Conservation (phyloP, 2,888 invertebrate genomes). For the Orthosia cruda region DNA sequence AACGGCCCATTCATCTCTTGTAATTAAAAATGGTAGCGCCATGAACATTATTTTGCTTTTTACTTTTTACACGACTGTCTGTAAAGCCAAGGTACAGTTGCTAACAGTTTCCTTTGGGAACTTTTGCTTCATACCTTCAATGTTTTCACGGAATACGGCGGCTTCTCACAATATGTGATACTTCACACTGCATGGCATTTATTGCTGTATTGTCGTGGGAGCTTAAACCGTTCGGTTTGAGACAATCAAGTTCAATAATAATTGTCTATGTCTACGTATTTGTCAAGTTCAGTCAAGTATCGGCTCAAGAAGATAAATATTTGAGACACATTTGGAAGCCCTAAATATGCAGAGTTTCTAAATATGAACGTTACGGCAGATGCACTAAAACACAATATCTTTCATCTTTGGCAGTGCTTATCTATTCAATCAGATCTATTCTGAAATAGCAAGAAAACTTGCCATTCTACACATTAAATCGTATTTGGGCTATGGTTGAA, state of each 20-base stretch:
- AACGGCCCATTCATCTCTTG: slow-evolving; percentile 56
- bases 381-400: not conserved
- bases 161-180: slow-evolving; percentile 55
- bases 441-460: not conserved
- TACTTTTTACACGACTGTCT: slow-evolving; percentile 51
- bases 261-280: slow-evolving; percentile 7
- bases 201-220: slow-evolving; percentile 64
- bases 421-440: no score
- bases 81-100: slow-evolving; percentile 47
- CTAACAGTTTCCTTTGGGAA: slow-evolving; percentile 58
- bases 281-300: not conserved
- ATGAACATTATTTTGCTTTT: slow-evolving; percentile 52
- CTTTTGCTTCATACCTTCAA: slow-evolving; percentile 44
- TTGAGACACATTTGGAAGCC: not conserved
- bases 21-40: slow-evolving; percentile 62
- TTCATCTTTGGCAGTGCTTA: not conserved
- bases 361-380: not conserved
- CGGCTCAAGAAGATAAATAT: not conserved
- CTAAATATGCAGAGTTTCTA: not conserved
- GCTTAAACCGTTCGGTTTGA: slow-evolving; percentile 39
- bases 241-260: slow-evolving; percentile 20
- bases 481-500: not conserved
- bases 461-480: not conserved
- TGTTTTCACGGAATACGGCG: slow-evolving; percentile 59
- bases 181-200: slow-evolving; percentile 64